phyloP scores from a whole-genome alignment of 2,888 invertebrate species.

The Odiellus spinosus region DNA sequence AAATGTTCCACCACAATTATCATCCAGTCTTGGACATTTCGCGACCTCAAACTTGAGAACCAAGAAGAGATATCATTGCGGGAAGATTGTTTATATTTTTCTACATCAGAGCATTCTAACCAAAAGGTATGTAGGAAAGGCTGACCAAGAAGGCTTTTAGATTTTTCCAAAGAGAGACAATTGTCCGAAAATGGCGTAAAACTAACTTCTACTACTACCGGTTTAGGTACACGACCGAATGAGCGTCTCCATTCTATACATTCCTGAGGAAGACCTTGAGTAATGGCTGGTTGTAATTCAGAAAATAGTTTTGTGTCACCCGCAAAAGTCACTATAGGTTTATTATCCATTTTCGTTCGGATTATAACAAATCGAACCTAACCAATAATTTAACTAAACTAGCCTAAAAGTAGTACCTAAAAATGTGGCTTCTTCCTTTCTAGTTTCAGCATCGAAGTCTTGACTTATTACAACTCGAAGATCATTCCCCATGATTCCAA shows the following conservation, averaged over 20 bases:
- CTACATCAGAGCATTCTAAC: slow-evolving; percentile 86
- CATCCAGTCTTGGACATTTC: slow-evolving; percentile 72
- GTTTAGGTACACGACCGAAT: slow-evolving; percentile 66
- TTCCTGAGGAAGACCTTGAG: slow-evolving; percentile 67
- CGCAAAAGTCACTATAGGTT: slow-evolving; percentile 22
- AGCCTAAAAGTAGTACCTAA: no score
- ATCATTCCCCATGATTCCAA: no score
- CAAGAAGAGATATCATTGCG: slow-evolving; percentile 78
- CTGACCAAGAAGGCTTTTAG: slow-evolving; percentile 43
- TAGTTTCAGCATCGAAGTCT: no score
- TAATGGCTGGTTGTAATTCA: slow-evolving; percentile 57
- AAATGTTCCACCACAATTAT: slow-evolving; percentile 80
- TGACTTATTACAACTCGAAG: no score
- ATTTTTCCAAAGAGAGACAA: slow-evolving; percentile 47
- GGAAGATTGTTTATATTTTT: slow-evolving; percentile 70
- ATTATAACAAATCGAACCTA: no score
- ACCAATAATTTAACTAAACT: no score
- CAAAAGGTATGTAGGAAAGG: slow-evolving; percentile 88
- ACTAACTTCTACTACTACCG: slow-evolving; percentile 62
- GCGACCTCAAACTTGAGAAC: slow-evolving; percentile 57
- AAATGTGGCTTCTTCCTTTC: no score
- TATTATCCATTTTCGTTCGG: slow-evolving; percentile 21
- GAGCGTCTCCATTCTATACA: slow-evolving; percentile 67
- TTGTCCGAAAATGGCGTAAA: slow-evolving; percentile 62
- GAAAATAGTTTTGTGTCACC: slow-evolving; percentile 67